phyloP scores from a whole-genome alignment of 1,140 invertebrate genomes.

The Copidosoma floridanum region DNA sequence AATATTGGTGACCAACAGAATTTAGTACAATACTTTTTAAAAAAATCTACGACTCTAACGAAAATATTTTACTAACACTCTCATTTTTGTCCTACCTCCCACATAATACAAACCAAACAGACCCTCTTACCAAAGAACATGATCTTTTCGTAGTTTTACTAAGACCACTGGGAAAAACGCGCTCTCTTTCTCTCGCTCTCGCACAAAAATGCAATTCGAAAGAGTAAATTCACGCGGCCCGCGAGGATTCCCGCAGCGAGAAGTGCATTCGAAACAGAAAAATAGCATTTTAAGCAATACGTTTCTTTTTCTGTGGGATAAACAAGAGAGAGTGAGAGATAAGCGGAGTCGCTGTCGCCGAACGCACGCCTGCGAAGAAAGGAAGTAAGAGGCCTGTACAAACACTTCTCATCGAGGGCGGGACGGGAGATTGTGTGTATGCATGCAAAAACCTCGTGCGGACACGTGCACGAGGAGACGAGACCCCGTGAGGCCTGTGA shows the following conservation, averaged over 20 bases:
- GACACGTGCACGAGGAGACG: slow-evolving; percentile 2
- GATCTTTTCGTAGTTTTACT: not conserved
- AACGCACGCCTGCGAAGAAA: too few relatives aligned
- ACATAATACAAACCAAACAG: slow-evolving; percentile 2
- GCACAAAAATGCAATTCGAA: not conserved
- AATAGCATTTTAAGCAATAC: slow-evolving; percentile 10
- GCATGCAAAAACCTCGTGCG: not conserved
- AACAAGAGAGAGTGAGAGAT: slow-evolving; percentile 9
- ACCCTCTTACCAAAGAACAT: not conserved
- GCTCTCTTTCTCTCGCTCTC: too few relatives aligned
- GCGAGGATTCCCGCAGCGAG: not conserved
- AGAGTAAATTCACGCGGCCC: not conserved
- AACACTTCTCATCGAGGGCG: not conserved
- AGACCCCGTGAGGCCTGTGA: slow-evolving; percentile 32
- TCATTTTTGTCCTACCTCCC: not conserved
- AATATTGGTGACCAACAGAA: too few relatives aligned
- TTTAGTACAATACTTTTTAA: too few relatives aligned
- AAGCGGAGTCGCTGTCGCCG: not conserved
- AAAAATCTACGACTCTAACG: not conserved
- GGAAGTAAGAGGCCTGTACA: slow-evolving; percentile 12
- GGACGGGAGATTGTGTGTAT: too few relatives aligned
- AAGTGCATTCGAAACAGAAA: not conserved
- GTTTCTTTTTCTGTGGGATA: slow-evolving; percentile 1
- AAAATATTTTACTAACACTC: not conserved
- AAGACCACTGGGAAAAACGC: too few relatives aligned